Evolutionary conservation across 2,113 vertebrate genomes (phyloP).

Genomic region (Tinamus guttatus): DNA sequence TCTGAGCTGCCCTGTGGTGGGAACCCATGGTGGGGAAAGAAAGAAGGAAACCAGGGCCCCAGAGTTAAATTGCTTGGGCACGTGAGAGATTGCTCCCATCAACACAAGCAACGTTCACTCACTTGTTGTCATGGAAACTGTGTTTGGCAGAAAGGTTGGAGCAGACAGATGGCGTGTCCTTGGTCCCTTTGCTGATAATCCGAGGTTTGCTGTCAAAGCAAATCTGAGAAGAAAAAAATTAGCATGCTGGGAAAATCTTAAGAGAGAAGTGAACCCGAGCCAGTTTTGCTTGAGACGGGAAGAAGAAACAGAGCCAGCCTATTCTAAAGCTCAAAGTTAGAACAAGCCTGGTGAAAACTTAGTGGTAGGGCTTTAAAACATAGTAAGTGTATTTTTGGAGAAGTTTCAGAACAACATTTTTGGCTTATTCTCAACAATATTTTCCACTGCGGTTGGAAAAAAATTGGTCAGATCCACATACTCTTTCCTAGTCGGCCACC

Average conservation of each 20-base stretch:
- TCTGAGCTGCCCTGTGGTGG: neutral
- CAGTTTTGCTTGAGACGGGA: slow-evolving; percentile 9
- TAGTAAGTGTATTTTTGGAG: slow-evolving; percentile 22
- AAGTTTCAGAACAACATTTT: slow-evolving; percentile 6
- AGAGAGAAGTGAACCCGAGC: slow-evolving; percentile 39
- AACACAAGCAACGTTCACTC: slow-evolving; percentile 54
- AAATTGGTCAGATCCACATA: slow-evolving; percentile 20
- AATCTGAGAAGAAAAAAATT: slow-evolving; percentile 78
- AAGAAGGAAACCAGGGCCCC: neutral
- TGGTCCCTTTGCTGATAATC: slow-evolving; percentile 91
- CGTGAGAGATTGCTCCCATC: neutral
- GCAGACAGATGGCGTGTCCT: slow-evolving; percentile 85
- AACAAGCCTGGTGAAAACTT: slow-evolving; percentile 31
- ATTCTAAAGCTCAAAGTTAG: slow-evolving; percentile 42
- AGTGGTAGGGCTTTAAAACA: slow-evolving; percentile 42
- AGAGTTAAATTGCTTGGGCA: slow-evolving; percentile 2
- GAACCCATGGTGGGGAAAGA: neutral
- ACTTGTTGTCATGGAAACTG: slow-evolving; percentile 92
- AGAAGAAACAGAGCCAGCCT: slow-evolving; percentile 18
- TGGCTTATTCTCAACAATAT: slow-evolving; percentile 8
- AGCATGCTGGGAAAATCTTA: slow-evolving; percentile 50
- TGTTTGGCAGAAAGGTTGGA: slow-evolving; percentile 87
- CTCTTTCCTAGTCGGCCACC: slow-evolving; percentile 20
- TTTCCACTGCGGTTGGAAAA: slow-evolving; percentile 65
- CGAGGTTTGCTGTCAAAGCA: slow-evolving; percentile 94